Evolutionary conservation across 1,140 invertebrate species (phyloP), one percentile per base, ranked within the genome.

Genomic region (Trichogramma pretiosum): DNA sequence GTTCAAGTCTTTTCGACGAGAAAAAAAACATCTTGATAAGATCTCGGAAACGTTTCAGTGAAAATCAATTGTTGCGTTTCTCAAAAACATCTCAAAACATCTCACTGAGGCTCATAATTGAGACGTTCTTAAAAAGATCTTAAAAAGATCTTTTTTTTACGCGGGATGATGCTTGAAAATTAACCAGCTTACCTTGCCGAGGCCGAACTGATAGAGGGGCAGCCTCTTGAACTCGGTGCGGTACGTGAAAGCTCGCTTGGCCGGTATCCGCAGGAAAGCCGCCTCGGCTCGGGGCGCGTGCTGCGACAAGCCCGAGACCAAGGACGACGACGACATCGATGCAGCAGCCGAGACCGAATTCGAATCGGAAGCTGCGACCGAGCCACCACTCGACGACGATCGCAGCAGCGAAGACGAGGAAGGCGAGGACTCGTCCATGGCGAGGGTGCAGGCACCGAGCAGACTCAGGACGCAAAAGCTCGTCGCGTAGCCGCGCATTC

Each of bases 171-270:
- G 59, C 28, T 39, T 52, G 5, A 56, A 56, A 10, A 24, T 5
- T 57, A 58, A 74, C 61, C 78, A 68, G n/a, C n/a, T n/a, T n/a
- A n/a, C n/a, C 56, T 82, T 81, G 2, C 79, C 80, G 9, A 81
- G 64, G 10, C 80, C 80, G 55, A 82, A 82, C 56, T 80, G 80
- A 57, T 78, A 81, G 3, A 80, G 74, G 0, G 80, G 80, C 23
- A 81, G 62, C 51, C 79, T 66, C 53, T 82, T 82, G 52, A 78
- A 80, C 42, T 81, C 78, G 0, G 78, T 78, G 54, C 80, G 81
- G 24, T 28, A 28, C 50, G 75, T 78, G 60, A 80, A 80, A 1
- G 75, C 74, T 21, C 77, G 61, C 56, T 80, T 81, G 7, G 75
- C 74, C n/a, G n/a, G n/a, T n/a, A n/a, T n/a, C n/a, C n/a, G n/a